A percentile compares a stretch with the other conserved stretches of the same genome.
Evolutionary conservation across 2,797 vertebrate genomes (phyloP).

Genomic region (Neosilurus hyrtlii): DNA sequence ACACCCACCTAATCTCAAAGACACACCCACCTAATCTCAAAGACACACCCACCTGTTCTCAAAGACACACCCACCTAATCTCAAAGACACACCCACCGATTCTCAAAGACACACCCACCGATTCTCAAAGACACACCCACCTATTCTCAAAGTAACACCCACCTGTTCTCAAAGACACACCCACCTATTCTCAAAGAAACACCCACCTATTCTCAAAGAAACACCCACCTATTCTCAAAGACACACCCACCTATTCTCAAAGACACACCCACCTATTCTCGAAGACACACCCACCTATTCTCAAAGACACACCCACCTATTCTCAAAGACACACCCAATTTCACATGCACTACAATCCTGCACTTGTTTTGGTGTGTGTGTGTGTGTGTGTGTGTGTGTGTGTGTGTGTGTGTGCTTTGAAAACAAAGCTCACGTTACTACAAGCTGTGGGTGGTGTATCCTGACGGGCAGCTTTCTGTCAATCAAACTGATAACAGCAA

Average conservation of each 20-base stretch:
- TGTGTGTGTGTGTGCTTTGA: constrained; percentile 55
- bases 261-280: neutral
- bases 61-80: neutral
- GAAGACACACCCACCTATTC: neutral
- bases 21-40: no score
- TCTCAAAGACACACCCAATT: neutral
- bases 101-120: neutral
- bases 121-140: neutral
- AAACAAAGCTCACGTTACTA: constrained; percentile 64
- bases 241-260: neutral
- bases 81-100: no score
- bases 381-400: constrained; percentile 41
- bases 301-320: neutral
- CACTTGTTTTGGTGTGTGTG: constrained; percentile 33
- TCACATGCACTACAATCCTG: neutral
- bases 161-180: neutral
- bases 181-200: neutral
- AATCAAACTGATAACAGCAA: constrained; percentile 41
- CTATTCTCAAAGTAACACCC: neutral
- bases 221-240: neutral
- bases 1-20: no score
- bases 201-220: neutral
- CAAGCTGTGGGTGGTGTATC: constrained; percentile 45
- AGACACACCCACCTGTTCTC: neutral
- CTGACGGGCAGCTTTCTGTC: constrained; percentile 36